A percentile compares a stretch with the other conserved stretches of the same genome.
phyloP scores from a whole-genome alignment of 35 echinoderm and acorn worm genomes.

The Eucidaris tribuloides region DNA sequence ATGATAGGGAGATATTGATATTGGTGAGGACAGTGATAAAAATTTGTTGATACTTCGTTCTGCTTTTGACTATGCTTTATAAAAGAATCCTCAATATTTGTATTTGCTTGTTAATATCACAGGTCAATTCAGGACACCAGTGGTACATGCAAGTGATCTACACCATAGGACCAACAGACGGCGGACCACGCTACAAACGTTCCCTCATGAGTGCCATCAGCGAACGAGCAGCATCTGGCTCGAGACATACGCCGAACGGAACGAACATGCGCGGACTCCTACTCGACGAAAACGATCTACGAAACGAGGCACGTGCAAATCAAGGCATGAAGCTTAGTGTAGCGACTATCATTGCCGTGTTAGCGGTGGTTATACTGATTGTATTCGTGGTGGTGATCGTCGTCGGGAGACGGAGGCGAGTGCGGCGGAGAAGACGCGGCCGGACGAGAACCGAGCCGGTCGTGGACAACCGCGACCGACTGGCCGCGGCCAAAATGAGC shows the following conservation, averaged over 20 bases:
- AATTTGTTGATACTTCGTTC: too few species aligned
- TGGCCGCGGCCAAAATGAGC: neutral
- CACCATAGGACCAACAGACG: constrained; percentile 83
- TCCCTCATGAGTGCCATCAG: constrained; percentile 67
- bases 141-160: constrained; percentile 99
- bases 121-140: constrained; percentile 97
- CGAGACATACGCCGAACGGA: constrained; percentile 53
- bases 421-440: neutral
- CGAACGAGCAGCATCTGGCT: constrained; percentile 27
- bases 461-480: constrained; percentile 24
- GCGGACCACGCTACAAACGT: constrained; percentile 53
- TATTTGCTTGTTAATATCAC: neutral
- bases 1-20: neutral
- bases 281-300: constrained; percentile 49
- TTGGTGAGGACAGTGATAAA: neutral
- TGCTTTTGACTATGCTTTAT: too few species aligned
- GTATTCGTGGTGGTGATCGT: constrained; percentile 43
- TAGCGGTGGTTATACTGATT: constrained; percentile 40
- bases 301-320: neutral
- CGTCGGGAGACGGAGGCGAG: constrained; percentile 9
- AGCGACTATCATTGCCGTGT: constrained; percentile 37
- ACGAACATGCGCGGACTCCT: constrained; percentile 81
- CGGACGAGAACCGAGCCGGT: constrained; percentile 24
- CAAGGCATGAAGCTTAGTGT: neutral
- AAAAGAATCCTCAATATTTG: too few species aligned